Evolutionary conservation across 2,888 invertebrate genomes (phyloP), one percentile per base, ranked within the genome.

Genomic region (Caenorhabditis virilis): DNA sequence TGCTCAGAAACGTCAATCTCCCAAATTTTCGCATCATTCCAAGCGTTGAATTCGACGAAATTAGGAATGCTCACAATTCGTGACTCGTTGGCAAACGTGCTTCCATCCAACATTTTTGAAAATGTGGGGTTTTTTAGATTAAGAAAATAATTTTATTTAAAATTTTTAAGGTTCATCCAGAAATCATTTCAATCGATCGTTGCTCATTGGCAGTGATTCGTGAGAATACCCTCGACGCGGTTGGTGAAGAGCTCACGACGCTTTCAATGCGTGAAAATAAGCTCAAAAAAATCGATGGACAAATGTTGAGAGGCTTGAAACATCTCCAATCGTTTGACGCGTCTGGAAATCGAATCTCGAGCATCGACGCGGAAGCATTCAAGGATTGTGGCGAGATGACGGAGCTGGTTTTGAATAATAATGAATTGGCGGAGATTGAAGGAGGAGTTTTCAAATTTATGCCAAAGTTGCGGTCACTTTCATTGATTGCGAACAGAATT

Each of bases 311-410:
- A 15, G 65, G 67, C 13, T 57, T 82, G 26, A 27, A 25, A 26
- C 46, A 54, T 16, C 47, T 82, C 35, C 53, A 62, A 47, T 58
- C 45, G 2, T 63, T 82, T 18, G 82, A 82, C 64, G 25, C 43
- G 56, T 43, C 16, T 46, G 30, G 30, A 30, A 86, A 86, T 78
- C 73, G 79, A 43, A 78, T 86, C 59, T 72, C 76, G 11, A 69
- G 73, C 3, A 82, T 86, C 48, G 41, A 39, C 15, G 82, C 83
- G 0, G 22, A 69, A 20, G 74, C 79, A 18, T 69, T 86, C 35
- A 82, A 81, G 56, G 78, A 80, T 13, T 58, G 84, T 7, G 48
- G 68, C 22, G 63, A 73, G 4, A 69, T 85, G 38, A 78, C 80
- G 51, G 84, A 84, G 52, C 52, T 78, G 22, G 57, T 47, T 41